Conservation (phyloP, 2,888 invertebrate genomes). For the Acrobasis suavella region DNA sequence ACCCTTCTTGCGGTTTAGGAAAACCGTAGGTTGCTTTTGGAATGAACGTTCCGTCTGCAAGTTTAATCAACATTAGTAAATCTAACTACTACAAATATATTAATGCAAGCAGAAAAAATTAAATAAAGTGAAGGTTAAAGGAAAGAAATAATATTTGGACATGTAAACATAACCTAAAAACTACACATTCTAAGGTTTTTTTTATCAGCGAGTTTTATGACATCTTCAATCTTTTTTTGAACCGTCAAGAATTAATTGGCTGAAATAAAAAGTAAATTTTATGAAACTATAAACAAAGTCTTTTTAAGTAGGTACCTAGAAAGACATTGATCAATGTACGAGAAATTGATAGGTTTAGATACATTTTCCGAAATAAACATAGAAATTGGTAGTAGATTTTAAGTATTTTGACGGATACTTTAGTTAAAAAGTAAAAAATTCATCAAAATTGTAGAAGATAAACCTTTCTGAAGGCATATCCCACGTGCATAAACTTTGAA, state of each 20-base stretch:
- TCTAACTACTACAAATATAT: constrained; percentile 10
- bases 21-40: constrained; percentile 98
- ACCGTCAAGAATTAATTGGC: too few species aligned
- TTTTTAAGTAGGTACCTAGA: too few species aligned
- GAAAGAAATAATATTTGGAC: background rate
- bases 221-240: too few species aligned
- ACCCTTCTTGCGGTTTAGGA: constrained; percentile 95
- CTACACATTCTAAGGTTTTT: too few species aligned
- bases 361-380: background rate
- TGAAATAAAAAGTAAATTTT: too few species aligned
- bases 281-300: too few species aligned
- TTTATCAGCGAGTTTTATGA: too few species aligned
- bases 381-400: background rate
- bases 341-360: background rate
- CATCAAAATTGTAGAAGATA: constrained; percentile 2
- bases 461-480: constrained; percentile 34
- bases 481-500: constrained; percentile 59
- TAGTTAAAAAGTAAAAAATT: background rate
- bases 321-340: too few species aligned
- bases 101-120: background rate
- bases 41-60: constrained; percentile 98
- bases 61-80: constrained; percentile 41
- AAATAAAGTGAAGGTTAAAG: background rate
- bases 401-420: background rate
- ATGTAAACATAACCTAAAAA: background rate